Evolutionary conservation across 2,797 vertebrate genomes (phyloP), one percentile per base, ranked within the genome.

Genomic region (Glossophaga mutica): DNA sequence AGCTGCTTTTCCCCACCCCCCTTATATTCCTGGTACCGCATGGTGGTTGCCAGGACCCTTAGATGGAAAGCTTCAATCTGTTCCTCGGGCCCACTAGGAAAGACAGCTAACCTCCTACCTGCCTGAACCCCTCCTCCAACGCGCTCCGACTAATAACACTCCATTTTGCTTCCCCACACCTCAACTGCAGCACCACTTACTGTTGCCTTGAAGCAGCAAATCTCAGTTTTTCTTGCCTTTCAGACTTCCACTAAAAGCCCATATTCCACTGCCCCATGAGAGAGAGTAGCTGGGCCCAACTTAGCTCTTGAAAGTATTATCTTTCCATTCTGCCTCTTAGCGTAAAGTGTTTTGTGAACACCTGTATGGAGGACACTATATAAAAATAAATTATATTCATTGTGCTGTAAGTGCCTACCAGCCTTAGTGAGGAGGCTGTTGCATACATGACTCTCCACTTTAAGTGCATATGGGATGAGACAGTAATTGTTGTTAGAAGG

Each of bases 371-470:
- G 62, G 91, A 93, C 26, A 96, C 65, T 92, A 97, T 39, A 93
- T 96, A 95, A 96, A 94, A 97, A 87, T 79, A 97, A 97, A 78
- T 73, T 95, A 81, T 92, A 85, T 52, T 48, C 65, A 67, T n/a
- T 95, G 85, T 94, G 71, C 67, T 87, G 6, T 74, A 96, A 98
- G 95, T 94, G 94, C 57, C 62, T 24, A 39, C 91, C 71, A 90
- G 76, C 44, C 5, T 21, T 39, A 18, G 42, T 22, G 57, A 77
- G 97, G 21, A 57, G 87, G 50, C 57, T 82, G 59, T 93, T 97
- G 83, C 91, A 86, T 37, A 70, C 32, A 67, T 16, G 32, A 26
- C 81, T 98, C 76, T 96, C 91, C 84, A 92, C 68, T 92, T 87
- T 50, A 73, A 95, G 84, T 91, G 90, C 32, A 62, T 0, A 14